phyloP scores from a whole-genome alignment of 2,888 invertebrate species.

The Rhopalosiphum nymphaeae region DNA sequence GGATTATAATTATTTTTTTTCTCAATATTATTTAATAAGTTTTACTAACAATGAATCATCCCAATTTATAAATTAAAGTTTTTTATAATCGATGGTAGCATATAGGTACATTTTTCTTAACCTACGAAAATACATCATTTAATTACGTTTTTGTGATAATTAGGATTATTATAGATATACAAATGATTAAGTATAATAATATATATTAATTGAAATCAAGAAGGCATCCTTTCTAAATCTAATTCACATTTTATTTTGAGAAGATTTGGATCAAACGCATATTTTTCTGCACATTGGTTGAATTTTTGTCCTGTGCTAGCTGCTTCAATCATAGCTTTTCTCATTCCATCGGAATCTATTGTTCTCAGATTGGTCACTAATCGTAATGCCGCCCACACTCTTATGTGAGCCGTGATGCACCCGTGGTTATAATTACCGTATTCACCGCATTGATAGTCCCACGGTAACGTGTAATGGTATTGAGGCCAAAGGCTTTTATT shows the following conservation, averaged over 20 bases:
- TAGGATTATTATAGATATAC: not conserved
- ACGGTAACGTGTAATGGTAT: slow-evolving; percentile 83
- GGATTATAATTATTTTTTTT: not conserved
- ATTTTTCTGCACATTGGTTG: slow-evolving; percentile 74
- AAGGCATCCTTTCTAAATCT: slow-evolving; percentile 51
- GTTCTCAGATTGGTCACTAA: slow-evolving; percentile 77
- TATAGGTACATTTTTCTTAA: not conserved
- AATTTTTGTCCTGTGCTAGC: slow-evolving; percentile 74
- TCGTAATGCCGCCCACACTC: slow-evolving; percentile 80
- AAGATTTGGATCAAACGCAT: slow-evolving; percentile 48
- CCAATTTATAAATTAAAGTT: too few species aligned
- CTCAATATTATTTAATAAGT: not conserved
- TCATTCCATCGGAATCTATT: slow-evolving; percentile 76
- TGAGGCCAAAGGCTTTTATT: slow-evolving; percentile 84
- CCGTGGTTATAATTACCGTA: slow-evolving; percentile 81
- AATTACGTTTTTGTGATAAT: not conserved
- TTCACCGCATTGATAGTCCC: slow-evolving; percentile 87
- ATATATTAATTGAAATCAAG: slow-evolving; percentile 15
- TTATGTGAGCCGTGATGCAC: slow-evolving; percentile 78
- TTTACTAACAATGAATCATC: too few species aligned
- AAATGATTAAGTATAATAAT: not conserved
- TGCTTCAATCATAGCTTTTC: slow-evolving; percentile 76
- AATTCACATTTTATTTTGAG: slow-evolving; percentile 60
- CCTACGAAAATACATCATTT: not conserved
- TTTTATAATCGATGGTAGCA: too few species aligned